These are phyloP conservation scores for Streptopelia turtur DNA, from an alignment of 2,797 vertebrate genomes.

Conservation along the genomic window DNA sequence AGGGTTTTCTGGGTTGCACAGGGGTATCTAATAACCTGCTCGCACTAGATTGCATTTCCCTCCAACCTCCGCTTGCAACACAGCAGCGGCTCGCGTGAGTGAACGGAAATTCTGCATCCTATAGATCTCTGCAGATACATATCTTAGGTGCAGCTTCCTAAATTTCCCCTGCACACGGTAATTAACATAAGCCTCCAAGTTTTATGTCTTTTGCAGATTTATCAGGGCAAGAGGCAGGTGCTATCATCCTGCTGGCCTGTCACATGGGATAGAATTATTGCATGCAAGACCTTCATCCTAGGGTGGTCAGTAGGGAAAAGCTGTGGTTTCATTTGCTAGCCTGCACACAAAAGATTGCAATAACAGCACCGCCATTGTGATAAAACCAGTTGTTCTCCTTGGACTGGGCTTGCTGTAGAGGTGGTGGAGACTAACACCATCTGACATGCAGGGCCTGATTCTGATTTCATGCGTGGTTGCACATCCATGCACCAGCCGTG, in stretches of 20 bases:
- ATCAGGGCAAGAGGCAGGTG: background rate
- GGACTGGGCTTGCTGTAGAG: background rate
- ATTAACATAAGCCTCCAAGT: background rate
- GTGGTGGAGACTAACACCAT: background rate
- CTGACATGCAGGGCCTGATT: background rate
- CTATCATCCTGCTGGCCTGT: background rate
- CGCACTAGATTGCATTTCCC: background rate
- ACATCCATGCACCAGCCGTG: background rate
- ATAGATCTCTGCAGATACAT: background rate
- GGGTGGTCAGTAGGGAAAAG: background rate
- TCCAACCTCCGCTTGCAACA: background rate
- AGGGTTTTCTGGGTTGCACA: background rate
- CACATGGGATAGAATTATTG: background rate
- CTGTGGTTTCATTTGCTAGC: background rate
- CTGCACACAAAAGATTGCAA: background rate
- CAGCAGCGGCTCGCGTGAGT: background rate
- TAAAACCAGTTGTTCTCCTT: accelerated
- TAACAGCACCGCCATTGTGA: accelerated
- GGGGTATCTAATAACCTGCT: background rate
- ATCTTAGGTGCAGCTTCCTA: background rate
- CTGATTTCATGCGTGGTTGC: background rate
- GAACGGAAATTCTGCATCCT: background rate
- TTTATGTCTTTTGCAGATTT: background rate
- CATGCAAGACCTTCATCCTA: background rate
- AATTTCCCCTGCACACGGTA: background rate